These are phyloP conservation scores for Pseudopleuronectes americanus DNA, from an alignment of 2,797 vertebrate genomes.

Conservation along the genomic window DNA sequence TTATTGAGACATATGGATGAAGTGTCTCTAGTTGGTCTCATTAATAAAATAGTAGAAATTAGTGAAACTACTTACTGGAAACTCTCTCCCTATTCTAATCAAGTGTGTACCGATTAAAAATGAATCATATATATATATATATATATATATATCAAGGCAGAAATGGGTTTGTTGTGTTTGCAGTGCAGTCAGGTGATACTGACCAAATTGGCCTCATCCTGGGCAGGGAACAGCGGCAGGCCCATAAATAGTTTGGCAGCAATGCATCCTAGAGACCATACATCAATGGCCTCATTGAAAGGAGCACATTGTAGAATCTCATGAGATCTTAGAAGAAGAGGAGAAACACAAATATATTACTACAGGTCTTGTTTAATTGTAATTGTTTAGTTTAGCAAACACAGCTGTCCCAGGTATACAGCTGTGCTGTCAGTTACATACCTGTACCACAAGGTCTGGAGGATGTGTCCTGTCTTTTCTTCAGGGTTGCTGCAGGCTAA, in stretches of 20 bases:
- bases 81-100: too few relatives aligned
- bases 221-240: background rate
- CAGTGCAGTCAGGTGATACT: too few relatives aligned
- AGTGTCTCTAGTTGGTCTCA: background rate
- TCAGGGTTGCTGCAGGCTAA: background rate
- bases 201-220: background rate
- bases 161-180: too few relatives aligned
- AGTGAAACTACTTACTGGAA: background rate
- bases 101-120: too few relatives aligned
- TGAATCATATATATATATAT: too few relatives aligned
- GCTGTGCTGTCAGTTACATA: background rate
- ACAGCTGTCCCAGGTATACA: background rate
- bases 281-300: background rate
- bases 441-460: conserved; percentile 18
- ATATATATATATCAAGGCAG: too few relatives aligned
- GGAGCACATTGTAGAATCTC: background rate
- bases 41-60: background rate
- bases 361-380: too few relatives aligned
- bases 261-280: conserved; percentile 7
- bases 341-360: background rate
- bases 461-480: accelerated
- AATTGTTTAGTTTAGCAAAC: too few relatives aligned
- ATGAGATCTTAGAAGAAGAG: background rate
- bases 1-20: background rate
- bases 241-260: too few relatives aligned